A percentile compares a stretch with the other conserved stretches of the same genome.
phyloP scores from a whole-genome alignment of 2,113 vertebrate genomes.

The Hemibagrus wyckioides region DNA sequence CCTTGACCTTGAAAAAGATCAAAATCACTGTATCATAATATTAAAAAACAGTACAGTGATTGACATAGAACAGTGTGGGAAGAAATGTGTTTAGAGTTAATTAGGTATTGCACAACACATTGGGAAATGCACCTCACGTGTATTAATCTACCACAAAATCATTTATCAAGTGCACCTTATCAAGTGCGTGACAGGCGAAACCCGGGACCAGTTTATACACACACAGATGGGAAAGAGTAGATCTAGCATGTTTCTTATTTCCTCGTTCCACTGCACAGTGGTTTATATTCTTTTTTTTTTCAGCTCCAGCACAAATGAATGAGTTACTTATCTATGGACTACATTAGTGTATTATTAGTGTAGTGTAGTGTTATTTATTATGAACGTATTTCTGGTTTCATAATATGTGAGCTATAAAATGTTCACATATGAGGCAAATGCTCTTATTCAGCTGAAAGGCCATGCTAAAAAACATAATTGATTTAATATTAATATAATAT shows the following conservation, averaged over 20 bases:
- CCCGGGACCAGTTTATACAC: neutral
- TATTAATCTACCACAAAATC: conserved; percentile 22
- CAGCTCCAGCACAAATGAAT: neutral
- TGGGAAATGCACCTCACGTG: neutral
- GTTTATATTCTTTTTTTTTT: conserved; percentile 11
- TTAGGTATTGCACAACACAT: neutral
- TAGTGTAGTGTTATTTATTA: neutral
- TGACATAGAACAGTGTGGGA: conserved; percentile 1
- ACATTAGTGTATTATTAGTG: neutral
- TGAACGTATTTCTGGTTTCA: neutral
- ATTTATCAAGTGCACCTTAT: conserved; percentile 18
- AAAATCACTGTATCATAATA: neutral
- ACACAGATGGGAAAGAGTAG: conserved; percentile 18
- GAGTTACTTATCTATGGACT: neutral
- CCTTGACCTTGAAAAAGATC: neutral
- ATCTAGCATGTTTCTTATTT: conserved; percentile 25
- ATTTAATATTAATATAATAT: neutral
- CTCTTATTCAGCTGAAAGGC: neutral
- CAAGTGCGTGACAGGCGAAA: conserved; percentile 19
- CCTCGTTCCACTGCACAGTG: conserved; percentile 4
- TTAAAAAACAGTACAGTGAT: neutral
- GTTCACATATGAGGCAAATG: neutral
- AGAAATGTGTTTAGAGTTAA: neutral
- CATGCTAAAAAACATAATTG: neutral
- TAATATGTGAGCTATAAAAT: neutral